Evolutionary conservation across 2,113 vertebrate genomes (phyloP), one percentile per base, ranked within the genome.

Genomic region (Ifrita kowaldi): DNA sequence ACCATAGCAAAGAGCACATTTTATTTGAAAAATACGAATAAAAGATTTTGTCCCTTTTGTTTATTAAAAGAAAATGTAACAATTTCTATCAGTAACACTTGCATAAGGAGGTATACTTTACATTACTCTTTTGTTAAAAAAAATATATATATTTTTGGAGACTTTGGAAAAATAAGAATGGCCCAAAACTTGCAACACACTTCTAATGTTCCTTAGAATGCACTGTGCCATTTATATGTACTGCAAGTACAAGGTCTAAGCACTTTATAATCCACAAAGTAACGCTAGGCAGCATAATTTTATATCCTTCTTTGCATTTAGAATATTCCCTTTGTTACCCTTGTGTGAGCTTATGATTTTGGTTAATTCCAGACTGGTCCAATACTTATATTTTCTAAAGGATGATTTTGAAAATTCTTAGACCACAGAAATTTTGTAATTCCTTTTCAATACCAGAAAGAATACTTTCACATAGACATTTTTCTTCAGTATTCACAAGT

Each of bases 121-220:
- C 95, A 97, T 91, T 85, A 95, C 14, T 93, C 74, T 90, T 57
- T 94, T 73, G 23, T 94, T 96, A 95, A 97, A 97, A 97, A 96
- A 96, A 5, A 97, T 91, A 97, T 77, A 95, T 67, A 80, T 95
- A n/a, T 93, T 57, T 96, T 96, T 95, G 11, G 80, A 95, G 92
- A 95, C 93, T 97, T 96, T 95, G 95, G 88, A 97, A 97, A 96
- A 96, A 93, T 95, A 97, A 94, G 84, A 84, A 95, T 87, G 91
- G 88, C 75, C 93, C 93, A 91, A 93, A 92, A 91, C 50, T 94
- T 90, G 80, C 57, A 91, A 86, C 68, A 44, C n/a, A 6, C 20
- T 96, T 55, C 59, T 76, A 60, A 76, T 71, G 32, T 73, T 97
- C 68, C 82, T 91, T 71, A 92, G 56, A 97, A 96, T 80, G 37